phyloP scores from a whole-genome alignment of 1,140 invertebrate genomes.

The Drosophila eugracilis region DNA sequence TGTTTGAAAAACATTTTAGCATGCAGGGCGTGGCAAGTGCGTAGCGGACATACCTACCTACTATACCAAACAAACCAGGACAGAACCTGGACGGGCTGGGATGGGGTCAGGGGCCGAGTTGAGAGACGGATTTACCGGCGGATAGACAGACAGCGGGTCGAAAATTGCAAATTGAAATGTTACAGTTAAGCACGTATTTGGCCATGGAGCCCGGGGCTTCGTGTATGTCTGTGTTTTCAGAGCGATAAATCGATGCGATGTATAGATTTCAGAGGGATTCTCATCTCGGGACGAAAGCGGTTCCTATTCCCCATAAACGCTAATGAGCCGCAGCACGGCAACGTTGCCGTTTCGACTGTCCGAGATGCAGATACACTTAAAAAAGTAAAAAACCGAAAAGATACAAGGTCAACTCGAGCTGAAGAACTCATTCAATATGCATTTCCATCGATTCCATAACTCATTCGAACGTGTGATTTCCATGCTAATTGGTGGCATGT shows the following conservation, averaged over 20 bases:
- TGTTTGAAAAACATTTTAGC: slow-evolving; percentile 79
- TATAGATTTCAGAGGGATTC: slow-evolving; percentile 47
- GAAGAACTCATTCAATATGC: neutral
- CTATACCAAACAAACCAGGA: slow-evolving; percentile 9
- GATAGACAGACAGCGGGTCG: slow-evolving; percentile 31
- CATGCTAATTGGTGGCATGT: slow-evolving; percentile 50
- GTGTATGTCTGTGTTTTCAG: slow-evolving; percentile 23
- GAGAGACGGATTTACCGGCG: slow-evolving; percentile 5
- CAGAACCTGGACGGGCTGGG: neutral
- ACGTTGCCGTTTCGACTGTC: slow-evolving; percentile 8
- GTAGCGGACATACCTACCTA: slow-evolving; percentile 54
- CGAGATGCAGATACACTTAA: slow-evolving; percentile 14
- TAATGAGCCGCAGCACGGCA: slow-evolving; percentile 68
- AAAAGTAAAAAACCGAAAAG: neutral
- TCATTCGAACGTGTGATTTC: slow-evolving; percentile 39
- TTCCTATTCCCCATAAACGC: slow-evolving; percentile 70
- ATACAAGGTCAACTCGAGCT: slow-evolving; percentile 14
- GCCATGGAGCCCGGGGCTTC: slow-evolving; percentile 32
- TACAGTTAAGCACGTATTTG: slow-evolving; percentile 81
- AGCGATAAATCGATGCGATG: slow-evolving; percentile 71
- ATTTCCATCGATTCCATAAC: slow-evolving; percentile 14
- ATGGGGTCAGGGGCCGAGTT: neutral
- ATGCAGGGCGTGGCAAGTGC: slow-evolving; percentile 73
- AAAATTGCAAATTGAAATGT: slow-evolving; percentile 81
- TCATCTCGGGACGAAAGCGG: slow-evolving; percentile 15